These are phyloP conservation scores for Hybognathus amarus DNA, from an alignment of 2,797 vertebrate genomes.

Conservation along the genomic window DNA sequence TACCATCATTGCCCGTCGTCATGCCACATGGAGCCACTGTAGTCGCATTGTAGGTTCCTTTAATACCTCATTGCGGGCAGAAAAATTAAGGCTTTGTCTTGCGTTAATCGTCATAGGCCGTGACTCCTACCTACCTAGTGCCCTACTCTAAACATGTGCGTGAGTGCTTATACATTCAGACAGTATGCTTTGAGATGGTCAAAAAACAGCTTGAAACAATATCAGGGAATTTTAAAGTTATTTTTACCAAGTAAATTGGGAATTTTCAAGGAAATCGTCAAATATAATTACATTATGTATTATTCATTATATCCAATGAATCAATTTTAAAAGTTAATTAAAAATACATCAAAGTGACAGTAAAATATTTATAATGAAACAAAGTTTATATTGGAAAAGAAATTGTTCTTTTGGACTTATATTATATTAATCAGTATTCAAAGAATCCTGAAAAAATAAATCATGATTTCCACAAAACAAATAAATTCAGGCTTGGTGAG, in stretches of 20 bases:
- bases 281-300: not conserved
- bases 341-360: not conserved
- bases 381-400: not conserved
- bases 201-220: not conserved
- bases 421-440: not conserved
- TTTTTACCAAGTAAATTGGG: not conserved
- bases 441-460: not conserved
- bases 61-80: conserved; percentile 25
- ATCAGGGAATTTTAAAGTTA: not conserved
- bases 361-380: not conserved
- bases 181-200: not conserved
- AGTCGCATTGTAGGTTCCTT: conserved; percentile 35
- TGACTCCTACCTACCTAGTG: conserved; percentile 15
- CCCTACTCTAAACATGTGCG: not conserved
- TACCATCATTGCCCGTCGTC: conserved; percentile 49
- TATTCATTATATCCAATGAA: not conserved
- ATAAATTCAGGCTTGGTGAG: not conserved
- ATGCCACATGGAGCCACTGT: conserved; percentile 42
- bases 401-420: not conserved
- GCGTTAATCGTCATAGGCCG: not conserved
- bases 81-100: conserved; percentile 47
- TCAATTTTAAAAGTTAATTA: not conserved
- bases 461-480: not conserved
- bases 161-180: not conserved
- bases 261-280: not conserved